Evolutionary conservation across 2,797 vertebrate genomes (phyloP), one percentile per base, ranked within the genome.

Genomic region (Lepus townsendii): DNA sequence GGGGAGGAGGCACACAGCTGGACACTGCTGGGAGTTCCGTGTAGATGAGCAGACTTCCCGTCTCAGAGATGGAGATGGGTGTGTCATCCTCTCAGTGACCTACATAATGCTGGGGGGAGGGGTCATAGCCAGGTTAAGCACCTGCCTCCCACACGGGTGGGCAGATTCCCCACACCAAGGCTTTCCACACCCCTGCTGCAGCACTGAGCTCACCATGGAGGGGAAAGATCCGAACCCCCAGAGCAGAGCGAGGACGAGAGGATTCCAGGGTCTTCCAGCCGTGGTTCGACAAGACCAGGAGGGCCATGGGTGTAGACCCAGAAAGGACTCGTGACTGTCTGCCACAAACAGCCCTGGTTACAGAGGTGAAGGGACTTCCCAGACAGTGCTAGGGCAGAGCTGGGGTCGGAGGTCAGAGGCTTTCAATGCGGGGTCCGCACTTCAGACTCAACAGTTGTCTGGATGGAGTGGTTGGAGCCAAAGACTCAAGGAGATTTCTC

Each of bases 81-180:
- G n/a, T 50, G 7, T 22, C 77, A 38, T 26, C 19, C 16, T 19
- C 22, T 94, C 42, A 27, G 22, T 63, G 27, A 47, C 26, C 62
- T 65, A 26, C 10, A 38, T 78, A 62, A 52, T 73, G 19, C 17
- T 35, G 8, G 35, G 11, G 35, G 3, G 63, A 79, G 77, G 54
- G 68, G 54, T 19, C 4, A 50, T 47, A 78, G 60, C 47, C 68
- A 82, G 65, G 11, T 63, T 85, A 73, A 75, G 69, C 14, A 10
- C 57, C 65, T 88, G 68, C 78, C 75, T 90, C 47, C 71, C 83
- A 68, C 9, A 8, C 1, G 8, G 42, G 42, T 93, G 88, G 92
- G 95, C 96, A 97, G 52, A 87, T 80, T 35, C 19, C 88, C 91
- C 78, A 7, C 6, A 3, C 22, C 52, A 85, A 96, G 95, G 62